Base-by-base conservation (phyloP, 2,797 vertebrate genomes). In the Malacoctenus gilli region DNA sequence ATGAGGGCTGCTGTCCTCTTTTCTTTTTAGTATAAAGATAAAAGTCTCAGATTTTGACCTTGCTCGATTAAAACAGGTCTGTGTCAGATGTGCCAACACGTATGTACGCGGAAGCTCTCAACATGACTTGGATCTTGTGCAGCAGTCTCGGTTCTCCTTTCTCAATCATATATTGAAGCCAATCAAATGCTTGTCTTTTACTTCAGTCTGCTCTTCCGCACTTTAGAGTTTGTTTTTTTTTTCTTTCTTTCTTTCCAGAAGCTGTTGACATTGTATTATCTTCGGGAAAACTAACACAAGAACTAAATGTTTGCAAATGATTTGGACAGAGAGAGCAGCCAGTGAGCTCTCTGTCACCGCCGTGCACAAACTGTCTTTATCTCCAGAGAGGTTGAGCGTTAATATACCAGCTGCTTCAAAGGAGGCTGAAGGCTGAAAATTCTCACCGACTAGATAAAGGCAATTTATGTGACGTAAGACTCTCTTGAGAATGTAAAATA, bases 361-460 rank as follows among this genome's bases (percentile, higher is more conserved):
- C 44, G 54, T 7, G 4, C 28, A 0, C 31, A 32, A 11, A 32
- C 31, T n/a, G 19, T n/a, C 39, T 28, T 36, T 43, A 22, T 48
- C 32, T 38, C 25, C 1, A 21, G 10, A 36, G 52, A 71, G 58
- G 53, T 77, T 55, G 41, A 40, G 69, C 67, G 47, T 42, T 47
- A 11, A 35, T 53, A 56, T 22, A 46, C 49, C 34, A 51, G 52
- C 44, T 60, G 55, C 40, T 47, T 58, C 48, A 51, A 42, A 57
- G 47, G 39, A 12, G 41, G 51, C 55, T 31, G 28, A 68, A 40
- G 28, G 22, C 20, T 74, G 71, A 72, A 62, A 67, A 55, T 56
- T 49, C 42, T 72, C 65, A 69, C 72, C 60, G 59, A 68, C 43
- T 43, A 35, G 43, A 68, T 65, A 70, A 70, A 59, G 42, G 39